phyloP scores from a whole-genome alignment of 2,888 invertebrate genomes.

The Prosapia bicincta region DNA sequence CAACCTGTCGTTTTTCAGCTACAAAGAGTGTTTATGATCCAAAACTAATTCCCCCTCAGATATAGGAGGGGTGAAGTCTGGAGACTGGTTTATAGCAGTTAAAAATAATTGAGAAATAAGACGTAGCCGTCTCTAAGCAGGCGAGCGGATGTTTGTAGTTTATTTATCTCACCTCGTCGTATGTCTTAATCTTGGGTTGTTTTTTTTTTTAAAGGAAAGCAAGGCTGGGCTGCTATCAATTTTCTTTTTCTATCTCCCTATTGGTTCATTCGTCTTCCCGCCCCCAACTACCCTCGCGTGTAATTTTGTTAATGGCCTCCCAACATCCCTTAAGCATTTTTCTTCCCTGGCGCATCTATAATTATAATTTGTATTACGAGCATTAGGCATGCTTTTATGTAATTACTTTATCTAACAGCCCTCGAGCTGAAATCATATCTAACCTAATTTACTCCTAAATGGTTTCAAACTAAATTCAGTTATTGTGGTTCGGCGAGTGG shows the following conservation, averaged over 20 bases:
- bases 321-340: conserved; percentile 27
- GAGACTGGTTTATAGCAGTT: background rate
- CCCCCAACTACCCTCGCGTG: conserved; percentile 8
- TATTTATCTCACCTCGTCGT: conserved; percentile 17
- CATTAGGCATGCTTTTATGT: background rate
- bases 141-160: conserved; percentile 5
- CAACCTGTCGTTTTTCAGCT: background rate
- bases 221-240: conserved; percentile 27
- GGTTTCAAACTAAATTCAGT: background rate
- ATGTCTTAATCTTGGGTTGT: conserved; percentile 23
- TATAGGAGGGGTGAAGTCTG: background rate
- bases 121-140: background rate
- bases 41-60: background rate
- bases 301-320: conserved; percentile 31
- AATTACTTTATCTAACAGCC: background rate
- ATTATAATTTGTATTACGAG: conserved; percentile 16
- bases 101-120: conserved; percentile 2
- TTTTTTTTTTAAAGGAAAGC: conserved; percentile 15
- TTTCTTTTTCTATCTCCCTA: conserved; percentile 27
- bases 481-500: background rate
- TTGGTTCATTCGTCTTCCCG: conserved; percentile 23
- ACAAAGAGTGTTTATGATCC: background rate
- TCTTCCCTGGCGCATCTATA: conserved; percentile 23
- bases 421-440: background rate
- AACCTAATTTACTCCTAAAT: background rate